These are phyloP conservation scores for Petrosia ficiformis DNA, from an alignment of 37 sponge, comb jelly and placozoan species.

Conservation along the genomic window DNA sequence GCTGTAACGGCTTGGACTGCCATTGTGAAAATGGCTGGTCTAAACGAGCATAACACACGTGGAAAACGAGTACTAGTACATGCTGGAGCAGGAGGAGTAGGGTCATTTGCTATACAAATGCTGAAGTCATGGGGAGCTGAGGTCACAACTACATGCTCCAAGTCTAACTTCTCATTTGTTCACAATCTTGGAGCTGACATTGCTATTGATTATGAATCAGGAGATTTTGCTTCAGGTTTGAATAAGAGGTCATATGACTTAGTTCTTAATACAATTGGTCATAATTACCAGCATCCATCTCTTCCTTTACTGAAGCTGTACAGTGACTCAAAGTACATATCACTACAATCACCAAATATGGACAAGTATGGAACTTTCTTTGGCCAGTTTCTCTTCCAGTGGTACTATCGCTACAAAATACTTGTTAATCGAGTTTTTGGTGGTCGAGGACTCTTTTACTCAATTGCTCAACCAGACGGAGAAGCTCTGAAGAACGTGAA, in stretches of 20 bases:
- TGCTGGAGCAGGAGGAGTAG: slow-evolving; percentile 77
- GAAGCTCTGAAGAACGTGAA: slow-evolving; percentile 32
- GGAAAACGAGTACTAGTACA: slow-evolving; percentile 75
- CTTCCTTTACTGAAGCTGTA: slow-evolving; percentile 59
- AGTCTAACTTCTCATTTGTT: slow-evolving; percentile 42
- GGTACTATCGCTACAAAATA: slow-evolving; percentile 55
- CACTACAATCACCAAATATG: slow-evolving; percentile 39
- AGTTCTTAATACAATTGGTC: slow-evolving; percentile 58
- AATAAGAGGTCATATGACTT: slow-evolving; percentile 48
- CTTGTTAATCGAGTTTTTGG: slow-evolving; percentile 26
- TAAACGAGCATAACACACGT: slow-evolving; percentile 27
- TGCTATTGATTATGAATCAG: slow-evolving; percentile 61
- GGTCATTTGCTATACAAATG: slow-evolving; percentile 79
- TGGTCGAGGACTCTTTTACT: slow-evolving; percentile 61
- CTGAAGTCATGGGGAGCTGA: slow-evolving; percentile 84
- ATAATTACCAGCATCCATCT: slow-evolving; percentile 33
- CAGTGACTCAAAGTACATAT: slow-evolving; percentile 54
- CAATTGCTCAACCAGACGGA: slow-evolving; percentile 30
- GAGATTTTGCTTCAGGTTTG: slow-evolving; percentile 36
- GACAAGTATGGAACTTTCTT: slow-evolving; percentile 34
- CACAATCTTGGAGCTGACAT: slow-evolving; percentile 71
- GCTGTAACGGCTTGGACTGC: slow-evolving; percentile 73
- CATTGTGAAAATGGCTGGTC: slow-evolving; percentile 68
- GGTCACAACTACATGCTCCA: slow-evolving; percentile 70
- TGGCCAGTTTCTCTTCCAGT: slow-evolving; percentile 32